Conservation (phyloP, 2,113 vertebrate species). For the Oceanites oceanicus region DNA sequence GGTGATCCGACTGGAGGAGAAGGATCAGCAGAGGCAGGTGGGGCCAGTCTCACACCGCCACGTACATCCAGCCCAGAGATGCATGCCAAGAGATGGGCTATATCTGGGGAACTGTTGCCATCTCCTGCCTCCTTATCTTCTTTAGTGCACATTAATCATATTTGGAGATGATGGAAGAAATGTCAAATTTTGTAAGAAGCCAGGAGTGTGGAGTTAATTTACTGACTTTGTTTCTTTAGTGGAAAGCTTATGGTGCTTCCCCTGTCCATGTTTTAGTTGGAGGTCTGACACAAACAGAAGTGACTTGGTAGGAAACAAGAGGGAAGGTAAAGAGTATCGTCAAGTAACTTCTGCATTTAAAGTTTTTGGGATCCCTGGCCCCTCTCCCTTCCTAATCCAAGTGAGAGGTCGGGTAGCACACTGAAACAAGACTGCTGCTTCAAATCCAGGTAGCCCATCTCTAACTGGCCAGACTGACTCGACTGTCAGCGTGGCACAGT, state of each 20-base stretch:
- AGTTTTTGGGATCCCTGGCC: accelerated
- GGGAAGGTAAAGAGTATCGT: background rate
- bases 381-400: background rate
- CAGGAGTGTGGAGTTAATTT: background rate
- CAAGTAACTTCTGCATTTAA: background rate
- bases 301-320: background rate
- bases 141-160: background rate
- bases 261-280: accelerated
- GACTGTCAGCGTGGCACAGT: accelerated
- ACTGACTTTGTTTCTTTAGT: background rate
- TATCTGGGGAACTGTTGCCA: background rate
- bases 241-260: accelerated
- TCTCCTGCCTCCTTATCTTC: background rate
- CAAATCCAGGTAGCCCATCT: background rate
- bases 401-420: background rate
- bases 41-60: background rate
- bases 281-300: background rate
- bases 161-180: background rate
- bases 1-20: background rate
- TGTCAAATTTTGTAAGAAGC: background rate
- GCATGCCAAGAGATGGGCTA: background rate
- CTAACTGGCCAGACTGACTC: background rate
- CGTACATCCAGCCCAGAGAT: background rate
- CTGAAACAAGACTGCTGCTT: background rate
- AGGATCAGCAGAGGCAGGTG: background rate